These are phyloP conservation scores for Sabatieria punctata DNA, from an alignment of 2,888 invertebrate species.

Conservation along the genomic window DNA sequence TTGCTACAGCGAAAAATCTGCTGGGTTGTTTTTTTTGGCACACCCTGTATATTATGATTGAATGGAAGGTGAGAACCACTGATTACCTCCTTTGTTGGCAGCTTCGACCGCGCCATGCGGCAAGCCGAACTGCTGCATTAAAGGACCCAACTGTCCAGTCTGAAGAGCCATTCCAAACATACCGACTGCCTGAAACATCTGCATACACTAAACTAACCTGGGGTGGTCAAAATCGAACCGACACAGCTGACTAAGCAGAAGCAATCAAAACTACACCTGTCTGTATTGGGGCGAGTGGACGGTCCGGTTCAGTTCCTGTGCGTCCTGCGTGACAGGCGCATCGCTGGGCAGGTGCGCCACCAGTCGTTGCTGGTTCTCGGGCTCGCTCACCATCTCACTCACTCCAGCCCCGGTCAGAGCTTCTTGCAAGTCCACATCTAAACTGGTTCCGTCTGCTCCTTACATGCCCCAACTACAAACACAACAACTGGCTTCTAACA, in stretches of 20 bases:
- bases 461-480: no score
- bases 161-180: constrained; percentile 86
- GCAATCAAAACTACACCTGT: constrained; percentile 14
- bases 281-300: constrained; percentile 25
- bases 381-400: not conserved
- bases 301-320: constrained; percentile 21
- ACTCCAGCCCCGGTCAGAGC: constrained; percentile 3
- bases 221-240: not conserved
- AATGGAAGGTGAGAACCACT: constrained; percentile 1
- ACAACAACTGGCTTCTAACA: no score
- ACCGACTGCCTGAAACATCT: constrained; percentile 50
- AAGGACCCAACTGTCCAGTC: constrained; percentile 89
- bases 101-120: constrained; percentile 73
- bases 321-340: constrained; percentile 7
- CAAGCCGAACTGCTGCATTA: constrained; percentile 80
- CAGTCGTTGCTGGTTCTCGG: constrained; percentile 13
- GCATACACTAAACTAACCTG: not conserved
- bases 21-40: no score
- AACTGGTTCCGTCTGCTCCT: no score
- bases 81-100: constrained; percentile 56
- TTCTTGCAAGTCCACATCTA: constrained; percentile 8
- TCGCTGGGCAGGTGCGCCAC: constrained; percentile 18
- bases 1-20: no score
- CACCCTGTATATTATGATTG: no score
- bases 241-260: not conserved